Conservation (phyloP, 64 coral and sea anemone species). For the Porites australiensis region DNA sequence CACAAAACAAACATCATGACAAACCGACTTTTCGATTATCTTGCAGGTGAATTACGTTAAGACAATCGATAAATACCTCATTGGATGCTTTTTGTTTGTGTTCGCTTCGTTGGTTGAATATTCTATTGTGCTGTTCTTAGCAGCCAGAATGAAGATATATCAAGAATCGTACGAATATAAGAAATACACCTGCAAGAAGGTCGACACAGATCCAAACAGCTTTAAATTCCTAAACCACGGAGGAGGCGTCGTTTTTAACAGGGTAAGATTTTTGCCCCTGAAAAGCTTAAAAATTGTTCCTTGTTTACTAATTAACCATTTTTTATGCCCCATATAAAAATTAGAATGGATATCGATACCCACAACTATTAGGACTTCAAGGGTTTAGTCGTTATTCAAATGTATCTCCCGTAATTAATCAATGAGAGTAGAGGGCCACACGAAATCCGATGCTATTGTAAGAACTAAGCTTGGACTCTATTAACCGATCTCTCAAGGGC, state of each 20-base stretch:
- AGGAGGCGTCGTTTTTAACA: neutral
- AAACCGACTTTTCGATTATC: neutral
- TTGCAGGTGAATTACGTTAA: conserved; percentile 96
- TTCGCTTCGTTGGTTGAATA: conserved; percentile 93
- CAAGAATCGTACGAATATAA: conserved; percentile 40
- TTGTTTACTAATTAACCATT: neutral
- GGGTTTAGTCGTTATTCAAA: no score
- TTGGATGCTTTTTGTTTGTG: conserved; percentile 97
- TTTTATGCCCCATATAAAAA: no score
- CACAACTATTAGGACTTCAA: no score
- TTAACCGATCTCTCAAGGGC: no score
- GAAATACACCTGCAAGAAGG: neutral
- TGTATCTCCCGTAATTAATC: no score
- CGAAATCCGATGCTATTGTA: no score
- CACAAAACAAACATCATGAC: neutral
- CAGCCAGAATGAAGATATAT: conserved; percentile 61
- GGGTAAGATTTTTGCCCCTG: neutral
- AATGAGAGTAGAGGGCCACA: no score
- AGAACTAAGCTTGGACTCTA: no score
- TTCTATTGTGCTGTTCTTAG: conserved; percentile 82
- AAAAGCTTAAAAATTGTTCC: neutral
- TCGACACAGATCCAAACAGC: conserved; percentile 3
- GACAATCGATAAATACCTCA: conserved; percentile 95
- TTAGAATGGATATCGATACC: no score
- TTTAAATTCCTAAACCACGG: conserved; percentile 12